Evolutionary conservation across 2,797 vertebrate species (phyloP).

Genomic region (Falco rusticolus): DNA sequence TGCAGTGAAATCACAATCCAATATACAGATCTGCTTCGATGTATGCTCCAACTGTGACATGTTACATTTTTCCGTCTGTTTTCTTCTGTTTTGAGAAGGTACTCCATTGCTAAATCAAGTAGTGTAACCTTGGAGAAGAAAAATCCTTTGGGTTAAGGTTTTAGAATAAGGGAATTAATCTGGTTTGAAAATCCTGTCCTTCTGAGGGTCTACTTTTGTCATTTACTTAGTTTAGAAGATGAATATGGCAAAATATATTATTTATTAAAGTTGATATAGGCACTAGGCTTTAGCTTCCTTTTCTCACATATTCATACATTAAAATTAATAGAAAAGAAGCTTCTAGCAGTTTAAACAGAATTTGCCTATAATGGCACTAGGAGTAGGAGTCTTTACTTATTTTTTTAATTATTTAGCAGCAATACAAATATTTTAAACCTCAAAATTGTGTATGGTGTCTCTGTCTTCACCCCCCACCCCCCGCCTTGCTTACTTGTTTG

Average conservation of each 20-base stretch:
- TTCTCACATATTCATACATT: conserved; percentile 37
- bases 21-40: background rate
- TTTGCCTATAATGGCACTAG: conserved; percentile 8
- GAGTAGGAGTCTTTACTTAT: background rate
- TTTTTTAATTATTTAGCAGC: conserved; percentile 62
- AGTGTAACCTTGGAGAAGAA: conserved; percentile 20
- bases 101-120: background rate
- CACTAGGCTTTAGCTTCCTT: conserved; percentile 26
- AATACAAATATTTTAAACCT: conserved; percentile 48
- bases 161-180: conserved; percentile 22
- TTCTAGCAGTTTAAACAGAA: conserved; percentile 54
- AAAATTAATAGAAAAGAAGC: conserved; percentile 70
- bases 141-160: conserved; percentile 23
- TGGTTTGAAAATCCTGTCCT: conserved; percentile 38
- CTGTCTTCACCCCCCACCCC: too few relatives aligned
- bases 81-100: background rate
- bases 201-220: conserved; percentile 50
- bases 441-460: background rate
- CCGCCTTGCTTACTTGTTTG: background rate
- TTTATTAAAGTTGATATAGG: conserved; percentile 67
- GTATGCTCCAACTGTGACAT: background rate
- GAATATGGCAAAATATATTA: conserved; percentile 69
- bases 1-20: background rate
- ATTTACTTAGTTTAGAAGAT: conserved; percentile 67
- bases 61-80: background rate